phyloP scores from a whole-genome alignment of 2,797 vertebrate species.

The Pristis pectinata region DNA sequence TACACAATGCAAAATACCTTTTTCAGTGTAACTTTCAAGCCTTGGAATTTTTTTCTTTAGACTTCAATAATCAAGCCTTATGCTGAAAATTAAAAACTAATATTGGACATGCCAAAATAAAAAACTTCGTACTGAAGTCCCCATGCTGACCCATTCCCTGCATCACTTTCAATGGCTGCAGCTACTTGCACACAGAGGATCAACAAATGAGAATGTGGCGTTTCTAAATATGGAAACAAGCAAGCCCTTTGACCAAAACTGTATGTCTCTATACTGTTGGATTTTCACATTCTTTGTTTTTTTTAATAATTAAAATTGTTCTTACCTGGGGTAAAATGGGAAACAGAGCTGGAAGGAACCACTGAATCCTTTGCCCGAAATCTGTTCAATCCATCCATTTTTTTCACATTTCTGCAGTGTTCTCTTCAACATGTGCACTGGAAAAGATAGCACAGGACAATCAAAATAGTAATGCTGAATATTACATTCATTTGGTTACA shows the following conservation, averaged over 20 bases:
- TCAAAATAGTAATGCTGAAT: constrained; percentile 35
- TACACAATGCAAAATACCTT: background rate
- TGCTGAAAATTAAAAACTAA: background rate
- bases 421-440: constrained; percentile 84
- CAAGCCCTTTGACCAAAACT: background rate
- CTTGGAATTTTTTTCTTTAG: background rate
- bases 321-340: constrained; percentile 90
- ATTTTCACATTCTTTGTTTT: background rate
- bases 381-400: constrained; percentile 97
- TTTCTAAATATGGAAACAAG: background rate
- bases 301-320: background rate
- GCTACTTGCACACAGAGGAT: too few relatives aligned
- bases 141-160: background rate
- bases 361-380: constrained; percentile 90
- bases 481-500: constrained; percentile 41
- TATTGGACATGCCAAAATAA: background rate
- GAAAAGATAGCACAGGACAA: constrained; percentile 34
- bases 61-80: background rate
- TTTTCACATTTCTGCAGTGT: constrained; percentile 95
- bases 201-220: background rate
- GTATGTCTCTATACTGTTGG: background rate
- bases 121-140: background rate
- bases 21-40: background rate
- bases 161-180: background rate
- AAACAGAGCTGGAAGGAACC: constrained; percentile 92